Base-by-base conservation (phyloP, 2,113 vertebrate species). In the Laticauda colubrina region DNA sequence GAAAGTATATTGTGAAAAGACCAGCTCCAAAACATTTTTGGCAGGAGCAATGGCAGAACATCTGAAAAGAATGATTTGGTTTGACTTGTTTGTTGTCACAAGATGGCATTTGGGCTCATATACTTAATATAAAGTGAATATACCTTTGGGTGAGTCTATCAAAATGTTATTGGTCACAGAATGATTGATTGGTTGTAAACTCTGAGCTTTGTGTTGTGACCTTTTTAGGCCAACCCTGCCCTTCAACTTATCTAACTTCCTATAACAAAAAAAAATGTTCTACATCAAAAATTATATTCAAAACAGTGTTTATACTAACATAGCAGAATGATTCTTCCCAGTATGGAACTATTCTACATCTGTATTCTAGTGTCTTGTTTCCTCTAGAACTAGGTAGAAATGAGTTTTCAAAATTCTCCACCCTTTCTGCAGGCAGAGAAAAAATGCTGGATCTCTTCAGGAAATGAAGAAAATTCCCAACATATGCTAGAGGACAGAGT, bases 1-100 rank as follows among this genome's bases (percentile, higher is more conserved):
- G n/a, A 90, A 85, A 59, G 20, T 89, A n/a, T 85, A 89, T 85
- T 85, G 89, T 85, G 75, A 90, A 43, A 81, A 61, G 12, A 43
- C 29, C 11, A 34, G 53, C 86, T 87, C 81, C 55, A 86, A 61
- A 93, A 86, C n/a, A 14, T 92, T 39, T 8, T 51, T 90, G 89
- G 43, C 81, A 87, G 45, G 45, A 87, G 48, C 55, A 5, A 3
- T 3, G 26, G 20, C 54, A 24, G 43, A 89, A 29, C 88, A 24
- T 69, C 56, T 89, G 92, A 43, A 89, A 85, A 18, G 18, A 85
- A 45, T 55, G 4, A 53, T 34, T 51, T 75, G 23, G 9, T 39
- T 55, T 90, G 90, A 61, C 64, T 48, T 12, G 53, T 43, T 85
- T 45, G 18, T 29, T 51, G 6, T 81, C 23, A 34, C 34, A 85